phyloP scores from a whole-genome alignment of 1,140 invertebrate genomes.

The Drosophila carrolli region DNA sequence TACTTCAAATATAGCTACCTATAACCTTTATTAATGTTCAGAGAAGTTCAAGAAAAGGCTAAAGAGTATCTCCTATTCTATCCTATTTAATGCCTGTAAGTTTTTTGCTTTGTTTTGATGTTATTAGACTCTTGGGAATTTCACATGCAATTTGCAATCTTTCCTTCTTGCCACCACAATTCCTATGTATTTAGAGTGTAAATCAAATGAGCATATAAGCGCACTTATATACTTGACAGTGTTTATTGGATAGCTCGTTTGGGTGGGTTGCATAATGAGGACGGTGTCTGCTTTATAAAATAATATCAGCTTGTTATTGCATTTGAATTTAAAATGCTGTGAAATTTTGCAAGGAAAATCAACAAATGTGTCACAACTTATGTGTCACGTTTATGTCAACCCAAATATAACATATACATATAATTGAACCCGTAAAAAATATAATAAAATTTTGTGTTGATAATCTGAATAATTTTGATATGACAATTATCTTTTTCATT shows the following conservation, averaged over 20 bases:
- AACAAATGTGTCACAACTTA: conserved; percentile 43
- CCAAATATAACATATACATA: neutral
- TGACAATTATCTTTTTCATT: neutral
- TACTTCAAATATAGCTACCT: no score
- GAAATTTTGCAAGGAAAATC: conserved; percentile 28
- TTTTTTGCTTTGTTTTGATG: conserved; percentile 29
- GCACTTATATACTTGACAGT: conserved; percentile 20
- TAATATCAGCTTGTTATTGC: conserved; percentile 56
- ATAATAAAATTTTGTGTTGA: neutral
- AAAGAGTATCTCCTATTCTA: conserved; percentile 21
- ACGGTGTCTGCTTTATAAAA: conserved; percentile 11
- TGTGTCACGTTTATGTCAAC: conserved; percentile 13
- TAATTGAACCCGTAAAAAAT: neutral
- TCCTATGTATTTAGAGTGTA: conserved; percentile 59
- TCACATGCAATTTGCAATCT: conserved; percentile 70
- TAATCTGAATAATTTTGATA: neutral
- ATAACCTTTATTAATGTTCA: no score
- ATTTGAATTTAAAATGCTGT: conserved; percentile 52
- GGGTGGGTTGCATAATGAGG: conserved; percentile 50
- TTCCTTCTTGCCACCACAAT: conserved; percentile 31
- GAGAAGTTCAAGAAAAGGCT: no score
- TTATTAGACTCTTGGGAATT: conserved; percentile 70
- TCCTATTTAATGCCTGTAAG: neutral
- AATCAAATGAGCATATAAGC: conserved; percentile 61
- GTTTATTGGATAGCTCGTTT: conserved; percentile 3